phyloP scores from a whole-genome alignment of 2,797 vertebrate genomes.

The Petrocephalus sullivani region DNA sequence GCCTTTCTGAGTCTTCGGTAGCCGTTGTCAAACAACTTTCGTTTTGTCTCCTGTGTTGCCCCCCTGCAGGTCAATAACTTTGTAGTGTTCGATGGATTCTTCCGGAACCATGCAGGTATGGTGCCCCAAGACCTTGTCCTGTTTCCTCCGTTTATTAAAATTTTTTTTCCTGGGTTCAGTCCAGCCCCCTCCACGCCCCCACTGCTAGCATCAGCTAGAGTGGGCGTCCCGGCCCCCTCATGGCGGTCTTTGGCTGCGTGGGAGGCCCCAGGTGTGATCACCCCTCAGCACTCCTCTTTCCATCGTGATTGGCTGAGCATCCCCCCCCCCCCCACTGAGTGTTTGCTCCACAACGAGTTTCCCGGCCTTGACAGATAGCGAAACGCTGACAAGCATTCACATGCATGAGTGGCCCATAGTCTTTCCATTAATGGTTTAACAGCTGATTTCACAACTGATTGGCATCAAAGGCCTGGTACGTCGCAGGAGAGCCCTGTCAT shows the following conservation, averaged over 20 bases:
- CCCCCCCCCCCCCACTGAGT: neutral
- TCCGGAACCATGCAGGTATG: constrained; percentile 72
- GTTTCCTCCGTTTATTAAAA: neutral
- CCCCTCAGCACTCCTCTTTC: neutral
- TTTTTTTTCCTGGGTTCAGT: neutral
- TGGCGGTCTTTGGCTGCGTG: neutral
- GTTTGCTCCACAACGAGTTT: neutral
- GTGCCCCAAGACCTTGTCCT: neutral
- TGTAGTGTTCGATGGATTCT: constrained; percentile 89
- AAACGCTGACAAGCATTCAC: neutral
- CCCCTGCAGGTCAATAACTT: constrained; percentile 85
- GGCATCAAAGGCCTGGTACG: too few relatives aligned
- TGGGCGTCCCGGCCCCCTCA: neutral
- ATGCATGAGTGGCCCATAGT: neutral
- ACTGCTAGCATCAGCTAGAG: neutral
- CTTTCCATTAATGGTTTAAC: too few relatives aligned
- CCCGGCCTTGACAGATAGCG: neutral
- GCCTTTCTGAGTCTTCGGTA: neutral
- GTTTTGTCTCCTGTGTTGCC: neutral
- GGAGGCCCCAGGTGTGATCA: neutral
- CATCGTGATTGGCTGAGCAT: neutral
- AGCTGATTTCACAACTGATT: too few relatives aligned
- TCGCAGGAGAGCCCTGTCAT: too few relatives aligned
- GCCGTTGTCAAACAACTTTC: neutral
- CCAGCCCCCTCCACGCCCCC: neutral